phyloP scores from a whole-genome alignment of 2,888 invertebrate species.

The Dione vanillae region DNA sequence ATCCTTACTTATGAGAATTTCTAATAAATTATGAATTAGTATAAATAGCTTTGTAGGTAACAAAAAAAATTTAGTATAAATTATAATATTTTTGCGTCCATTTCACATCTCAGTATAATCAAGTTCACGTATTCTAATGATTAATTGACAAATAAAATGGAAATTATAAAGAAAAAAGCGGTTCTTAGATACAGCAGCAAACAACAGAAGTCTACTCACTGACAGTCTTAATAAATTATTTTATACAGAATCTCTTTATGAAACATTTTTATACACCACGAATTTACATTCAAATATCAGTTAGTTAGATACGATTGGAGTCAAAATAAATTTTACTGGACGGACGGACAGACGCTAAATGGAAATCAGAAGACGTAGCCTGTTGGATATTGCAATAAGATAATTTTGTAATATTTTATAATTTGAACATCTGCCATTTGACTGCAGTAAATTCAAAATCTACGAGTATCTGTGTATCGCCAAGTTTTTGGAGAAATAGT shows the following conservation, averaged over 20 bases:
- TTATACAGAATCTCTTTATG: slow-evolving; percentile 67
- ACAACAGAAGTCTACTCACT: slow-evolving; percentile 62
- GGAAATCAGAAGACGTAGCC: slow-evolving; percentile 50
- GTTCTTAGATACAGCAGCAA: slow-evolving; percentile 70
- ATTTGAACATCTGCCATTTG: neutral
- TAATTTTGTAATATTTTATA: neutral
- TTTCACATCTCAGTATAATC: slow-evolving; percentile 20
- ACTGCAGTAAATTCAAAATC: neutral
- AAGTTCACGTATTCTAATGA: slow-evolving; percentile 24
- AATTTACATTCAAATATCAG: slow-evolving; percentile 61
- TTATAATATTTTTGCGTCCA: neutral
- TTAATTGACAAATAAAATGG: slow-evolving; percentile 42
- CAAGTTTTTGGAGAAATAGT: neutral
- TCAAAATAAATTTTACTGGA: slow-evolving; percentile 64
- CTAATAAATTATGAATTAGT: slow-evolving; percentile 18
- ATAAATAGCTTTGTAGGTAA: slow-evolving; percentile 24
- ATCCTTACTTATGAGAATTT: neutral
- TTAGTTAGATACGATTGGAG: slow-evolving; percentile 51
- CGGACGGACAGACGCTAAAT: slow-evolving; percentile 77
- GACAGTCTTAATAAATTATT: slow-evolving; percentile 72
- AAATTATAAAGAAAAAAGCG: slow-evolving; percentile 62
- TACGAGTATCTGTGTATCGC: neutral
- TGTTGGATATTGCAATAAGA: neutral
- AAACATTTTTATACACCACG: slow-evolving; percentile 64
- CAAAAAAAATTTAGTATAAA: neutral